A percentile compares a stretch with the other conserved stretches of the same genome.
Evolutionary conservation across 2,113 vertebrate genomes (phyloP).

Genomic region (Martes martes): DNA sequence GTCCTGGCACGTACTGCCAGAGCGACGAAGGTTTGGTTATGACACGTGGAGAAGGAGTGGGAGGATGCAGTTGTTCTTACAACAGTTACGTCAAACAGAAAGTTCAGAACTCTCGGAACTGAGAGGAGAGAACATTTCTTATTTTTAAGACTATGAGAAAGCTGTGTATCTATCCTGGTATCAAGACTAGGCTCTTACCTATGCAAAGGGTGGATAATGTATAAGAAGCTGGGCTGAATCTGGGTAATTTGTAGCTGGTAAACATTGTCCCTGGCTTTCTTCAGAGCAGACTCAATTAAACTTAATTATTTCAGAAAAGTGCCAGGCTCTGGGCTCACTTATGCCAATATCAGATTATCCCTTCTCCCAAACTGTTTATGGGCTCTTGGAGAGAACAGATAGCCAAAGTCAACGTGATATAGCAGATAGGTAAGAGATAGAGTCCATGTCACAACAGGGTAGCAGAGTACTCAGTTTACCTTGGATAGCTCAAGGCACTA

Average conservation of each 20-base stretch:
- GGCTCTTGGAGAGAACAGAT: background rate
- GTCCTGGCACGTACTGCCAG: background rate
- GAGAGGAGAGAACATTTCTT: background rate
- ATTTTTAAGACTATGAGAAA: background rate
- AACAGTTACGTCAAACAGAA: background rate
- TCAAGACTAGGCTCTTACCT: background rate
- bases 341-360: background rate
- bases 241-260: background rate
- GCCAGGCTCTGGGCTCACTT: background rate
- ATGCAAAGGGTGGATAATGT: background rate
- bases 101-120: background rate
- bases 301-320: background rate
- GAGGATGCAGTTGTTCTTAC: background rate
- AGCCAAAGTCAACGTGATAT: background rate
- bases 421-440: background rate
- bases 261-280: background rate
- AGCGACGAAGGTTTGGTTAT: background rate
- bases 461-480: background rate
- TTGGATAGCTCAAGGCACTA: background rate
- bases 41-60: background rate
- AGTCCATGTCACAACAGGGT: background rate
- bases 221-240: background rate
- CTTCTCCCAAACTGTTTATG: background rate
- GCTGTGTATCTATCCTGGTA: background rate
- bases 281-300: background rate